These are phyloP conservation scores for Peromyscus attwateri DNA, from an alignment of 2,797 vertebrate genomes.

Conservation along the genomic window DNA sequence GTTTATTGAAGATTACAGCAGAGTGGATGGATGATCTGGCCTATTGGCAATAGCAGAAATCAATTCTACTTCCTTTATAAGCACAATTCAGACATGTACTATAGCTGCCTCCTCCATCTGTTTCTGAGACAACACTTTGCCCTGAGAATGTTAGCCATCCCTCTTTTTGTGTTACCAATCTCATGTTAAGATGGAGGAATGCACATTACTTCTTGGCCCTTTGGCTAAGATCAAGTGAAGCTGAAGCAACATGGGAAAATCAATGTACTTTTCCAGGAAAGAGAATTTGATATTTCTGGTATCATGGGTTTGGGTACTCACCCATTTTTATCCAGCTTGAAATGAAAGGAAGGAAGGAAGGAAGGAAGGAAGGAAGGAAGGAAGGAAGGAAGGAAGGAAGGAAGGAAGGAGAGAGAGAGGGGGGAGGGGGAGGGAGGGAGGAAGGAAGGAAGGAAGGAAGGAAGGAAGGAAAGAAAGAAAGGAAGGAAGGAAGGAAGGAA, in stretches of 20 bases:
- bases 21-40: conserved; percentile 82
- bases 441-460: too few relatives aligned
- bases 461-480: too few relatives aligned
- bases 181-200: neutral
- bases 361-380: neutral
- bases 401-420: too few relatives aligned
- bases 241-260: neutral
- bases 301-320: neutral
- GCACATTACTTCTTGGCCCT: neutral
- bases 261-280: neutral
- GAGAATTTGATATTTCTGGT: neutral
- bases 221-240: neutral
- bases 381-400: too few relatives aligned
- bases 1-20: conserved; percentile 63
- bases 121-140: neutral
- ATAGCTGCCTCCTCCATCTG: conserved; percentile 52
- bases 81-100: conserved; percentile 70
- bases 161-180: neutral
- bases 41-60: conserved; percentile 82
- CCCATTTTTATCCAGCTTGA: neutral
- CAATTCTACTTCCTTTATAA: conserved; percentile 76
- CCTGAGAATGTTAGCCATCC: neutral
- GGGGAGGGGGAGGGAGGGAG: rapidly evolving
- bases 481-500: too few relatives aligned
- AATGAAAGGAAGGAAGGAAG: neutral